A percentile compares a stretch with the other conserved stretches of the same genome.
phyloP scores from a whole-genome alignment of 2,888 invertebrate genomes.

The Hypena proboscidalis region DNA sequence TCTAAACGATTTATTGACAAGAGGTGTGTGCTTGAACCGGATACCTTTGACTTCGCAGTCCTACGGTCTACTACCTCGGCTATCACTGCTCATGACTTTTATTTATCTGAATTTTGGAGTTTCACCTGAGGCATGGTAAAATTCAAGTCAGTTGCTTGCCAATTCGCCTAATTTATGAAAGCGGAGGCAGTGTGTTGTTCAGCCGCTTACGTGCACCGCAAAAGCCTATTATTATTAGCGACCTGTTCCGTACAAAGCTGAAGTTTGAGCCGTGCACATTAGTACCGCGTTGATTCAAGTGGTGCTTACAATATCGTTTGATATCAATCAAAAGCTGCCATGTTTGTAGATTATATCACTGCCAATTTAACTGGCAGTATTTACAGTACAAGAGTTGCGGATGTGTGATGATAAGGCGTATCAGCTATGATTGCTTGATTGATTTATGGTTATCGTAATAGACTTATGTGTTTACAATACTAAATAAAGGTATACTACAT shows the following conservation, averaged over 20 bases:
- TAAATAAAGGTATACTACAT: no score
- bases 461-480: no score
- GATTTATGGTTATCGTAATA: no score
- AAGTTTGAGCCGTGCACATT: slow-evolving; percentile 12
- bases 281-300: slow-evolving; percentile 2
- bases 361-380: no score
- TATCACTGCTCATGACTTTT: no score
- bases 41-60: no score
- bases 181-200: slow-evolving; percentile 1
- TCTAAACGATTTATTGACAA: no score
- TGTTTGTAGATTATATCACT: not conserved
- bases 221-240: slow-evolving; percentile 15
- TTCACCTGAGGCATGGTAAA: not conserved
- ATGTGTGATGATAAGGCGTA: not conserved
- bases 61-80: no score
- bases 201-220: slow-evolving; percentile 2
- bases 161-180: not conserved
- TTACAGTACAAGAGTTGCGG: no score
- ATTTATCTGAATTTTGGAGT: no score
- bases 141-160: not conserved
- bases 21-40: no score
- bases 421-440: no score
- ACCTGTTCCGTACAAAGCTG: slow-evolving; percentile 10
- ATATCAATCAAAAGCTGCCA: not conserved
- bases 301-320: not conserved